These are phyloP conservation scores for Falco rusticolus DNA, from an alignment of 2,797 vertebrate genomes.

Conservation along the genomic window DNA sequence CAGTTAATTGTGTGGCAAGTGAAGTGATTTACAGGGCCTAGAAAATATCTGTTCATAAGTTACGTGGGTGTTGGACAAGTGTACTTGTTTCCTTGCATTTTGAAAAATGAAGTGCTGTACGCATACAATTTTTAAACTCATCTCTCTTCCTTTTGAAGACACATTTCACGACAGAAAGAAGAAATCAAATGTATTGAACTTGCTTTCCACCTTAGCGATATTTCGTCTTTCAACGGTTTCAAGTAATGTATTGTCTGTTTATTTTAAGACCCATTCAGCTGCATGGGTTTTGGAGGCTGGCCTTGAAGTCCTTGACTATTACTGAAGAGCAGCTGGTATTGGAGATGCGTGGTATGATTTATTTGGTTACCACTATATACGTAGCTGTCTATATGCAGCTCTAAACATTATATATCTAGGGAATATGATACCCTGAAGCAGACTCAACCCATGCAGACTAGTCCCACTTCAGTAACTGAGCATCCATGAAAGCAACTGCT, in stretches of 20 bases:
- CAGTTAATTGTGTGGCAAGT: neutral
- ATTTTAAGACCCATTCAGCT: neutral
- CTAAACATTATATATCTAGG: neutral
- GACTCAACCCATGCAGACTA: neutral
- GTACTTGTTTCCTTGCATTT: neutral
- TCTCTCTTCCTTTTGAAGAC: neutral
- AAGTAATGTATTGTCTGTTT: neutral
- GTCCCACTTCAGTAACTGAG: neutral
- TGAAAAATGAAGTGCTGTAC: constrained; percentile 2
- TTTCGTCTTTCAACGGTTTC: neutral
- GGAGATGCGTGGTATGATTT: neutral
- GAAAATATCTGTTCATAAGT: neutral
- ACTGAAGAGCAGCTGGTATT: neutral
- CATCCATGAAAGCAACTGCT: neutral
- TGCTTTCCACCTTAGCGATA: neutral
- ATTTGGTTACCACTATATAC: neutral
- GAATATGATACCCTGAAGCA: neutral
- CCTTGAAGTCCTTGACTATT: neutral
- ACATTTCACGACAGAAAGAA: neutral
- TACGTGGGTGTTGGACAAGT: neutral
- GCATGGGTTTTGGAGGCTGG: neutral
- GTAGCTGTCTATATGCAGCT: neutral
- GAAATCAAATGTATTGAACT: neutral
- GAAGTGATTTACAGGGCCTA: neutral
- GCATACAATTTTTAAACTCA: neutral